phyloP scores from a whole-genome alignment of 2,797 vertebrate genomes.

The Enteromius radiatus region DNA sequence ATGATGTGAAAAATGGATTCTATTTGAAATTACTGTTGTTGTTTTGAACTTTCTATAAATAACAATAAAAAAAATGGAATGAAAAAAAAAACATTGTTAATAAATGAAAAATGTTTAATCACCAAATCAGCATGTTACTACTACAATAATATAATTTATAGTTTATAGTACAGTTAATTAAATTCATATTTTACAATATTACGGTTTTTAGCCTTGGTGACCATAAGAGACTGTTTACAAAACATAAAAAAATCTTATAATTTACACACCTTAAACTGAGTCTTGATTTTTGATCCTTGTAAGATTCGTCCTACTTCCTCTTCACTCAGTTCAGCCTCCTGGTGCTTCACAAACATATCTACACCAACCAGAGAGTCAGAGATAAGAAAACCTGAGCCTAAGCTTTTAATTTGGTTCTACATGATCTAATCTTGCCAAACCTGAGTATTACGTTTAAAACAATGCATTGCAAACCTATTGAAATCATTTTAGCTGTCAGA shows the following conservation, averaged over 20 bases:
- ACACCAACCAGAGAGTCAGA: slow-evolving; percentile 35
- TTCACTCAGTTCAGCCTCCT: slow-evolving; percentile 84
- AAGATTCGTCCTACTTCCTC: slow-evolving; percentile 83
- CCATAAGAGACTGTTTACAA: neutral
- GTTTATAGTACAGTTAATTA: neutral
- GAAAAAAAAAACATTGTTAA: neutral
- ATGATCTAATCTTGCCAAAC: neutral
- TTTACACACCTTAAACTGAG: slow-evolving; percentile 81
- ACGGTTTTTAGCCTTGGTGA: neutral
- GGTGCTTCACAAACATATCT: slow-evolving; percentile 89
- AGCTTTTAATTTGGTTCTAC: neutral
- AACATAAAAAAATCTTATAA: neutral
- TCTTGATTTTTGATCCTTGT: slow-evolving; percentile 74
- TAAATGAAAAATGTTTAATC: neutral
- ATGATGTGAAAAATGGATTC: neutral
- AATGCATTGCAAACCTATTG: neutral
- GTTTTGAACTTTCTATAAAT: neutral
- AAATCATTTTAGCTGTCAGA: neutral
- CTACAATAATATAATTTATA: neutral
- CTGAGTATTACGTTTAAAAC: neutral
- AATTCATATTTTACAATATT: too few species aligned
- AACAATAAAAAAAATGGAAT: neutral
- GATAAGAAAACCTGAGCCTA: too few species aligned
- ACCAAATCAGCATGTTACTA: neutral
- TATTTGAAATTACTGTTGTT: neutral